phyloP scores from a whole-genome alignment of 1,140 invertebrate genomes.

The Phymorhynchus buccinoides region DNA sequence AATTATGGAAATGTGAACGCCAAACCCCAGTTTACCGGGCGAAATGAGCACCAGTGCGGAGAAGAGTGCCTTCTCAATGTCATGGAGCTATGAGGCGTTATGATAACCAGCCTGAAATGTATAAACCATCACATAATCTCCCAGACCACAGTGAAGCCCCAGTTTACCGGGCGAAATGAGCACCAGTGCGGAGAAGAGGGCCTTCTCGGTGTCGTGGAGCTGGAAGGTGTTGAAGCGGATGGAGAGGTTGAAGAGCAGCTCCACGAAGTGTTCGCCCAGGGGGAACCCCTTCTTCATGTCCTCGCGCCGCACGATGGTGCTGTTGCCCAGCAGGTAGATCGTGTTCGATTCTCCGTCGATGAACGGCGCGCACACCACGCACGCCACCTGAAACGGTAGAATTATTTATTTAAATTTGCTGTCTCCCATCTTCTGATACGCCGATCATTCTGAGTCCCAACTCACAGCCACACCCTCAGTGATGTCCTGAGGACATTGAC shows the following conservation, averaged over 20 bases:
- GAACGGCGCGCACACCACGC: slow-evolving; percentile 71
- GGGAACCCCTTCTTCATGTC: slow-evolving; percentile 71
- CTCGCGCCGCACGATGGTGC: slow-evolving; percentile 63
- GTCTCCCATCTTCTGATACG: too few relatives aligned
- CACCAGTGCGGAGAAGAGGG: slow-evolving; percentile 94
- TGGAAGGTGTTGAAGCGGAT: slow-evolving; percentile 93
- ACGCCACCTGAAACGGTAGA: slow-evolving; percentile 65
- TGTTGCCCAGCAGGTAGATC: slow-evolving; percentile 67
- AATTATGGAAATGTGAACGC: too few relatives aligned
- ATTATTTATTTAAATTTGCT: too few relatives aligned
- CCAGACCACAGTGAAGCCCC: too few relatives aligned
- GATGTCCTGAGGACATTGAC: too few relatives aligned
- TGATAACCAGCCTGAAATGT: too few relatives aligned
- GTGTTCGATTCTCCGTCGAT: slow-evolving; percentile 69
- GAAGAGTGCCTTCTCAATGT: slow-evolving; percentile 94
- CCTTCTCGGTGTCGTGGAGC: slow-evolving; percentile 92
- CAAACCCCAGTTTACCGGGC: slow-evolving; percentile 78
- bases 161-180: slow-evolving; percentile 92
- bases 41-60: slow-evolving; percentile 96
- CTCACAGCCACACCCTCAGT: too few relatives aligned
- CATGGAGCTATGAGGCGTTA: slow-evolving; percentile 90
- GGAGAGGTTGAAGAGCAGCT: slow-evolving; percentile 98
- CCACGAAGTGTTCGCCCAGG: slow-evolving; percentile 81
- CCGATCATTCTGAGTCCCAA: too few relatives aligned
- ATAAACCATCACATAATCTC: too few relatives aligned